Evolutionary conservation across 2,113 vertebrate genomes (phyloP), one percentile per base, ranked within the genome.

Genomic region (Mus spicilegus): DNA sequence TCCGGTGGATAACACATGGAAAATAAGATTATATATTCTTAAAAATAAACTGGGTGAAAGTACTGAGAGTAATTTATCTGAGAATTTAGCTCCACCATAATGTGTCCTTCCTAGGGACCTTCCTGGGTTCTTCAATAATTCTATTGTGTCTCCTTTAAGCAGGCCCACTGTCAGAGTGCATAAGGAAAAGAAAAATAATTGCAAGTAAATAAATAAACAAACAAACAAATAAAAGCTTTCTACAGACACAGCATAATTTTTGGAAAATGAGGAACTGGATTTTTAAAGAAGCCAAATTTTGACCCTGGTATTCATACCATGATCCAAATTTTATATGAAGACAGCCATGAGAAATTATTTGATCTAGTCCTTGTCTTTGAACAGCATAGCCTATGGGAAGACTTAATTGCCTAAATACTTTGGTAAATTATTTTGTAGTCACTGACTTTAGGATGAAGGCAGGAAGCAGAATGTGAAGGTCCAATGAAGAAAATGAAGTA

Each of bases 231-330:
- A 86, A 81, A 86, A 58, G 2, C 1, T 3, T 84, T 76, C 30
- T 24, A 22, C 20, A 51, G 20, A 80, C 20, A 28, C 28, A 91
- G 42, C 1, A 39, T 26, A 46, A 67, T 54, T 94, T 90, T 89
- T 94, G 72, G 26, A 63, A 67, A 96, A 89, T 89, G 4, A 73
- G 42, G 77, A 92, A 86, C 61, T 28, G 75, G 11, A 49, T 33
- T 73, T 90, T 81, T 91, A 85, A 75, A 91, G 89, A 82, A 94
- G 77, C 16, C 82, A 9, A 84, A 49, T 76, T 85, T 89, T 78
- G 63, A 51, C 0, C 30, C 89, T 61, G 92, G 6, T 36, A 67
- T 54, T 65, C 6, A 39, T n/a, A 82, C 36, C 22, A 80, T 3
- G 30, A 75, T 93, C 51, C 10, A 91, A 87, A 91, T 63, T 94